Percentiles rank a stretch among this genome's conserved stretches.
Evolutionary conservation across 2,113 vertebrate species (phyloP).

Genomic region (Pelecanoides urinatrix): DNA sequence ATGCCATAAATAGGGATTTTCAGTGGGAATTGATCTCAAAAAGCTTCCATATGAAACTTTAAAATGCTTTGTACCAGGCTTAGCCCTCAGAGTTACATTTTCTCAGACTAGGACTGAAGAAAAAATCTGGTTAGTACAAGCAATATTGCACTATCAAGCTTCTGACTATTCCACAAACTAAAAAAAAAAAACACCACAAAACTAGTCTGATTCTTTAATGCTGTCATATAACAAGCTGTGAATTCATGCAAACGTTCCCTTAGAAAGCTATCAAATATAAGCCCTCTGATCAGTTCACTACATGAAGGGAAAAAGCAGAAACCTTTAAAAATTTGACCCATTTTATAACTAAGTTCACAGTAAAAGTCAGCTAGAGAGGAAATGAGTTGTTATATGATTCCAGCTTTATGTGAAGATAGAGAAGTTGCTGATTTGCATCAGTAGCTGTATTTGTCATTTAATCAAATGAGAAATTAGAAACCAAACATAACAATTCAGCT

Average conservation of each 20-base stretch:
- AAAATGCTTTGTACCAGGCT: background rate
- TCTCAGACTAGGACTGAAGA: background rate
- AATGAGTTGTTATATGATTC: background rate
- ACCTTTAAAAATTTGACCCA: background rate
- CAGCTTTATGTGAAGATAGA: background rate
- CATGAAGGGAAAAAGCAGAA: background rate
- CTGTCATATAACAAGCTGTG: background rate
- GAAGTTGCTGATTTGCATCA: background rate
- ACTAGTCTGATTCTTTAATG: background rate
- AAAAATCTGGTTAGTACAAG: background rate
- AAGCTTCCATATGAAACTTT: background rate
- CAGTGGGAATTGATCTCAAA: background rate
- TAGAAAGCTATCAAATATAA: background rate
- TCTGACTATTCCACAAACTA: background rate
- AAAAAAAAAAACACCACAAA: background rate
- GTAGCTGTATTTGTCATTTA: conserved; percentile 12
- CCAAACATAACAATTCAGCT: background rate
- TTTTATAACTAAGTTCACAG: background rate
- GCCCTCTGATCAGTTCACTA: background rate
- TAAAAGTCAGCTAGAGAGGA: background rate
- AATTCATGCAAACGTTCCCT: background rate
- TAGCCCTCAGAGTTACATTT: background rate
- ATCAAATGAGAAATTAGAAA: background rate
- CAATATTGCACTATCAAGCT: background rate
- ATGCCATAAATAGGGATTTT: background rate